A percentile compares a stretch with the other conserved stretches of the same genome.
Conservation (phyloP, 2,113 vertebrate genomes). For the Pao palembangensis region DNA sequence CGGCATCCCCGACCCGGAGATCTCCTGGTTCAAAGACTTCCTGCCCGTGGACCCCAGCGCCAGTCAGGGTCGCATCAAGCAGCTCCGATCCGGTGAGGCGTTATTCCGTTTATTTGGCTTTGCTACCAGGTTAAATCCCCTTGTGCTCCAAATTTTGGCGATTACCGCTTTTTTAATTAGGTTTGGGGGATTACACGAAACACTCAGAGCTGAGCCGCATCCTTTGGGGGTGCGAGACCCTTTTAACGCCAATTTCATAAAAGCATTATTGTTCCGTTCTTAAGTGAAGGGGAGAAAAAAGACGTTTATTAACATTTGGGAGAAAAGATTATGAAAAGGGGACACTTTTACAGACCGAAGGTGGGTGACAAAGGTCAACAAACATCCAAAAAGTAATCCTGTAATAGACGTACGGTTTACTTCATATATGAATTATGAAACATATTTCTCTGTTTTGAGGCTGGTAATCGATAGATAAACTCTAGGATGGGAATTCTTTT, state of each 20-base stretch:
- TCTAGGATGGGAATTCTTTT: slow-evolving; percentile 9
- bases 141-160: slow-evolving; percentile 47
- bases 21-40: slow-evolving; percentile 99
- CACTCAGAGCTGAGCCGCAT: slow-evolving; percentile 51
- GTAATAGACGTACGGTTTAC: too few relatives aligned
- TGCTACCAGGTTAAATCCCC: slow-evolving; percentile 43
- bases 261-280: slow-evolving; percentile 41
- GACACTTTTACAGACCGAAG: slow-evolving; percentile 21
- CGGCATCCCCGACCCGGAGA: slow-evolving; percentile 94
- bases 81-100: slow-evolving; percentile 88
- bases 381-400: too few relatives aligned
- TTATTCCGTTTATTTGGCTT: slow-evolving; percentile 8
- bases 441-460: slow-evolving; percentile 9
- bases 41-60: slow-evolving; percentile 87
- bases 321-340: slow-evolving; percentile 34
- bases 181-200: slow-evolving; percentile 59
- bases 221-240: slow-evolving; percentile 50
- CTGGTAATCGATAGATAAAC: slow-evolving; percentile 28
- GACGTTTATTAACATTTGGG: slow-evolving; percentile 41
- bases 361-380: neutral
- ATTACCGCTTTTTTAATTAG: slow-evolving; percentile 57
- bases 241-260: slow-evolving; percentile 58
- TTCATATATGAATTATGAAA: too few relatives aligned
- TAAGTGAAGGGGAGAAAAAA: slow-evolving; percentile 20
- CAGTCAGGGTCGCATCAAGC: slow-evolving; percentile 93